Percentiles rank a stretch among this genome's conserved stretches.
Evolutionary conservation across 2,113 vertebrate genomes (phyloP).

Genomic region (Microtus ochrogaster): DNA sequence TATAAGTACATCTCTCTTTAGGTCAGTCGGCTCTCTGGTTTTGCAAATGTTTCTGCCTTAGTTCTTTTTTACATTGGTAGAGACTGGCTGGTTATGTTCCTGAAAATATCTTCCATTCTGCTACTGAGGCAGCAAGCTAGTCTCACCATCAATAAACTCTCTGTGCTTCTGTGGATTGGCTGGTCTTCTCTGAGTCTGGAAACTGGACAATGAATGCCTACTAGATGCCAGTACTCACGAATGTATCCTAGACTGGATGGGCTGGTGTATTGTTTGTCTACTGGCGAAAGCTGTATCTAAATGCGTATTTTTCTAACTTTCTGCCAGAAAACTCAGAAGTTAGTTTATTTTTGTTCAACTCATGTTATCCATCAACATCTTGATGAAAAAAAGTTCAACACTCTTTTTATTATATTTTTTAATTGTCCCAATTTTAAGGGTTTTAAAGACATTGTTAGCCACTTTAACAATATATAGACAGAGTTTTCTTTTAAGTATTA

Average conservation of each 20-base stretch:
- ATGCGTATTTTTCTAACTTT: constrained; percentile 17
- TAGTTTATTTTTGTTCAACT: not conserved
- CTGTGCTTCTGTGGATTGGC: not conserved
- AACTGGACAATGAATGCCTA: not conserved
- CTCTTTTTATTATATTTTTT: not conserved
- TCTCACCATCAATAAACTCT: not conserved
- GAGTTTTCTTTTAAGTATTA: not conserved
- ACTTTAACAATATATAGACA: not conserved
- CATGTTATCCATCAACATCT: not conserved
- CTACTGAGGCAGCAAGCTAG: not conserved
- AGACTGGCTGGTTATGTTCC: not conserved
- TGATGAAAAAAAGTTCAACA: not conserved
- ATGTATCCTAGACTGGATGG: not conserved
- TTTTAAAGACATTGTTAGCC: not conserved
- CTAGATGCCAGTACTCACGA: not conserved
- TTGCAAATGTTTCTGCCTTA: not conserved
- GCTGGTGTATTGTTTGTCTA: not conserved
- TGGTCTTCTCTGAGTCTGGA: not conserved
- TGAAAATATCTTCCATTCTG: not conserved
- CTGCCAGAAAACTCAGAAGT: not conserved
- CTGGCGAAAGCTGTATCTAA: not conserved
- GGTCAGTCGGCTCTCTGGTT: not conserved
- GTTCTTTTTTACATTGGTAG: not conserved
- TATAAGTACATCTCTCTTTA: not conserved
- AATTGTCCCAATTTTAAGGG: not conserved